phyloP scores from a whole-genome alignment of 2,888 invertebrate species.

The Crioceris asparagi region DNA sequence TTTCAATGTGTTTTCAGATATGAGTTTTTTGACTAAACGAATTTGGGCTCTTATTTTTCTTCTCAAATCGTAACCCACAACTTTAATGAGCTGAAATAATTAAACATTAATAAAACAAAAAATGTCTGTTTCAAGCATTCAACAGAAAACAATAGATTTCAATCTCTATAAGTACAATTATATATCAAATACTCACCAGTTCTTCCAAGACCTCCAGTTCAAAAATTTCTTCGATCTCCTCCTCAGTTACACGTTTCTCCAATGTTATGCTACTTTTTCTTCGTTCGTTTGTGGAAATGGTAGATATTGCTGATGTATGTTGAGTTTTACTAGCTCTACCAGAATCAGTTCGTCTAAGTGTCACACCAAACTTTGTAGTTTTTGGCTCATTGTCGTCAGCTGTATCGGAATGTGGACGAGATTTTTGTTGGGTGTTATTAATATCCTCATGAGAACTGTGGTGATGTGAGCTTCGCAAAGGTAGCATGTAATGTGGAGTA shows the following conservation, averaged over 20 bases:
- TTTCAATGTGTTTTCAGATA: slow-evolving; percentile 31
- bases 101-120: neutral
- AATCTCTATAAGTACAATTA: neutral
- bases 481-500: slow-evolving; percentile 13
- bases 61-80: slow-evolving; percentile 65
- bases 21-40: slow-evolving; percentile 55
- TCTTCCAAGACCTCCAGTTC: slow-evolving; percentile 60
- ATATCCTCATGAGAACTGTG: slow-evolving; percentile 23
- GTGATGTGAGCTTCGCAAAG: slow-evolving; percentile 15
- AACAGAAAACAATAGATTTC: neutral
- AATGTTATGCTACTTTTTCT: slow-evolving; percentile 38
- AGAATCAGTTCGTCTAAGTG: slow-evolving; percentile 48
- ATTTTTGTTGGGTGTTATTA: slow-evolving; percentile 11
- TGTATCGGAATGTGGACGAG: neutral
- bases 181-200: slow-evolving; percentile 57
- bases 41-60: slow-evolving; percentile 69
- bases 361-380: slow-evolving; percentile 56
- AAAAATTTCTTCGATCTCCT: slow-evolving; percentile 61
- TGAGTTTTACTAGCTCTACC: slow-evolving; percentile 36
- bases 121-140: neutral
- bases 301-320: slow-evolving; percentile 33
- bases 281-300: slow-evolving; percentile 38
- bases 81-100: slow-evolving; percentile 56
- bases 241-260: slow-evolving; percentile 38
- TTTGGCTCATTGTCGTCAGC: slow-evolving; percentile 27